These are phyloP conservation scores for Etheostoma nigrum DNA, from an alignment of 2,797 vertebrate genomes.

Conservation along the genomic window DNA sequence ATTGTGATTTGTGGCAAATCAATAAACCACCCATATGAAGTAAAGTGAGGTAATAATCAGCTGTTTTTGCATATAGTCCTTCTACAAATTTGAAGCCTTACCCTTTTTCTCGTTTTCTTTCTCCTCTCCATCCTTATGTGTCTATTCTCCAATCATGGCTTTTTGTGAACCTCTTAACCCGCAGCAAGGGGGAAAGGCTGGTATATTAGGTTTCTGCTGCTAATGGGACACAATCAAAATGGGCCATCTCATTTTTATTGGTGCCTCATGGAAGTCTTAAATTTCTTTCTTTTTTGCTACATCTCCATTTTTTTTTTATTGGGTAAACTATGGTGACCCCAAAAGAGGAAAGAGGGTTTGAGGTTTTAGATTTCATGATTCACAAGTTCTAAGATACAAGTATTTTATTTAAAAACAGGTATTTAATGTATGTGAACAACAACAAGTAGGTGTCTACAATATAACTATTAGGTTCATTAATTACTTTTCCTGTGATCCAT, in stretches of 20 bases:
- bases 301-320: constrained; percentile 42
- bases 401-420: not conserved
- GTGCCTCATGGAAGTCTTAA: constrained; percentile 44
- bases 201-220: constrained; percentile 69
- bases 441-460: constrained; percentile 4
- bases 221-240: constrained; percentile 67
- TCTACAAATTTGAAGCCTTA: constrained; percentile 17
- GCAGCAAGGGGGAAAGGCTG: constrained; percentile 39
- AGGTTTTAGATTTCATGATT: not conserved
- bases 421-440: not conserved
- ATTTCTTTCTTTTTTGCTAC: constrained; percentile 8
- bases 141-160: constrained; percentile 56
- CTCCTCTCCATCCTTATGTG: constrained; percentile 34
- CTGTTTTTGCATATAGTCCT: constrained; percentile 24
- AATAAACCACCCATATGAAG: constrained; percentile 17
- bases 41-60: constrained; percentile 17
- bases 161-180: constrained; percentile 64
- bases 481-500: not conserved
- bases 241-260: constrained; percentile 52
- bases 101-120: constrained; percentile 14
- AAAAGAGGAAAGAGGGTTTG: not conserved
- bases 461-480: constrained; percentile 7
- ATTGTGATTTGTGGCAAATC: constrained; percentile 30
- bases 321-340: constrained; percentile 9
- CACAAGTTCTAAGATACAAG: not conserved